phyloP scores from a whole-genome alignment of 1,140 invertebrate species.

The Hyposmocoma kahamanoa region DNA sequence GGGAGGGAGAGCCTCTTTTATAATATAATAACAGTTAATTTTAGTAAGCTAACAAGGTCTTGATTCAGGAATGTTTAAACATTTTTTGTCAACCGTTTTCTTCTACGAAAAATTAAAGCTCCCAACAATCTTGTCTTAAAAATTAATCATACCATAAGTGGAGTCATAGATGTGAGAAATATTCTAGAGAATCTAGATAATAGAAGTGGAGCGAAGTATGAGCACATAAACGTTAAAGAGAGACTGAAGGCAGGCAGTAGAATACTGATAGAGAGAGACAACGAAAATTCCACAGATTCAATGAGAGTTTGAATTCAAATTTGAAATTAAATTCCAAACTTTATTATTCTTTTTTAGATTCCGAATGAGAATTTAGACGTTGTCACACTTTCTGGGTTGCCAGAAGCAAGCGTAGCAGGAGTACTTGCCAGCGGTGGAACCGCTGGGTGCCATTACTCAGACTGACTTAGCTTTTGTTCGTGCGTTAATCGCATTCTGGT shows the following conservation, averaged over 20 bases:
- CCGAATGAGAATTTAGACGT: conserved; percentile 43
- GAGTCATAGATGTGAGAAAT: neutral
- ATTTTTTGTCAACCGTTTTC: conserved; percentile 5
- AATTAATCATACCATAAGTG: conserved; percentile 1
- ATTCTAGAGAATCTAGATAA: neutral
- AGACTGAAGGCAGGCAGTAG: conserved; percentile 11
- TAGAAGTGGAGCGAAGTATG: neutral
- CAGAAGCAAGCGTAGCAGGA: conserved; percentile 55
- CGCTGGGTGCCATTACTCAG: conserved; percentile 56
- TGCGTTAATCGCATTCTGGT: conserved; percentile 60
- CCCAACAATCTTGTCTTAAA: neutral
- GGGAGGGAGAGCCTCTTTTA: too few species aligned
- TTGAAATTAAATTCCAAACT: too few species aligned
- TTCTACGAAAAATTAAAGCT: conserved; percentile 23
- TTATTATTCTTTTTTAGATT: too few species aligned
- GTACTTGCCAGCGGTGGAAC: conserved; percentile 28
- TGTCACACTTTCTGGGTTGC: conserved; percentile 44
- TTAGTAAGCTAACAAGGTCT: too few species aligned
- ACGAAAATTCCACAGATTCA: conserved; percentile 18
- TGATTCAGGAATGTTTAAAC: conserved; percentile 33
- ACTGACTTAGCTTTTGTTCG: conserved; percentile 67
- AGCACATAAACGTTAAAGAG: conserved; percentile 6
- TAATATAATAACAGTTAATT: too few species aligned
- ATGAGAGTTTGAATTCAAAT: too few species aligned
- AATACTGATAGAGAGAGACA: conserved; percentile 24